Evolutionary conservation across 2,888 invertebrate genomes (phyloP).

Genomic region (Cistogaster globosa): DNA sequence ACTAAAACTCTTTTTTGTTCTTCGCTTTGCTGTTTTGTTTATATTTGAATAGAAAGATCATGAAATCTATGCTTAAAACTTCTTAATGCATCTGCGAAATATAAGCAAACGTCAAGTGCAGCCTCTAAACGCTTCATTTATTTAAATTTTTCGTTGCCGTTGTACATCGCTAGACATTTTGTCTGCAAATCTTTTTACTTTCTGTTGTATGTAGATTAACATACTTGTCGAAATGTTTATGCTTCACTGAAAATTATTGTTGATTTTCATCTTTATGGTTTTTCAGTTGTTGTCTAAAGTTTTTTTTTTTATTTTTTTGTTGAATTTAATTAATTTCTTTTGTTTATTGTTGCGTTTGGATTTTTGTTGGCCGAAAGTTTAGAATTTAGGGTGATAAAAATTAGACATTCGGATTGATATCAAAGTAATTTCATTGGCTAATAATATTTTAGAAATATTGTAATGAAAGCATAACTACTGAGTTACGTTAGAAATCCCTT

Average conservation of each 20-base stretch:
- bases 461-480: no score
- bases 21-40: background rate
- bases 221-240: constrained; percentile 69
- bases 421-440: no score
- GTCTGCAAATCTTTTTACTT: constrained; percentile 59
- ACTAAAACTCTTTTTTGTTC: constrained; percentile 11
- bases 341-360: background rate
- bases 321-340: background rate
- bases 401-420: no score
- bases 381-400: no score
- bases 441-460: no score
- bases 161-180: constrained; percentile 62
- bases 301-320: background rate
- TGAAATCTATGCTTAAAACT: constrained; percentile 61
- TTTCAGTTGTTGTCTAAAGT: background rate
- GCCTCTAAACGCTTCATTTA: constrained; percentile 48
- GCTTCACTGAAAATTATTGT: constrained; percentile 68
- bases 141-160: constrained; percentile 45
- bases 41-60: constrained; percentile 58
- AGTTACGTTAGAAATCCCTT: no score
- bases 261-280: constrained; percentile 56
- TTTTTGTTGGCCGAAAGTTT: no score
- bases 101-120: constrained; percentile 64
- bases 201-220: constrained; percentile 22
- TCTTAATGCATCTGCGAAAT: constrained; percentile 16